Base-by-base conservation (phyloP, 2,797 vertebrate genomes). In the Argya squamiceps region DNA sequence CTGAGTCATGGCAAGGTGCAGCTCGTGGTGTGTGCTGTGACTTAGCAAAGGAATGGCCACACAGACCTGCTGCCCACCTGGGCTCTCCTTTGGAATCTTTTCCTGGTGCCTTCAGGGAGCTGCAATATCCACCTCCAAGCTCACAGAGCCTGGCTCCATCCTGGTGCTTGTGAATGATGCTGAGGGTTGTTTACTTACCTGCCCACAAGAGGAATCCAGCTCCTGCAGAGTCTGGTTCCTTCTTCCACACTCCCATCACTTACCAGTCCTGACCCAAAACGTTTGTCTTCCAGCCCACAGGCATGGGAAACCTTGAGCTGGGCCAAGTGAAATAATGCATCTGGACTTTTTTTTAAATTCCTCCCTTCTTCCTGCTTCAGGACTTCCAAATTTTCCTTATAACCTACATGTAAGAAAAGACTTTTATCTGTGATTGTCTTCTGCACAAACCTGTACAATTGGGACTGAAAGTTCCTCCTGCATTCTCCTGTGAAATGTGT, bases 31-130 rank as follows among this genome's bases (percentile, higher is more conserved):
- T 7, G 50, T 74, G 69, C 73, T 90, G 23, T 56, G 12, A 18
- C 29, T 56, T 21, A 37, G 53, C 52, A 23, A 12, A 39, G 88
- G 65, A 52, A 32, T 30, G 8, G 59, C 26, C 29, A 5, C 36
- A 4, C 69, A 67, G 53, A 39, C 47, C 77, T 84, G 36, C 59
- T 90, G 65, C 53, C 69, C 29, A 1, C 34, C 7, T 7, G 46
- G 64, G 41, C 73, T 65, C 34, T 89, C 30, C 85, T 86, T 39
- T 62, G 73, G 64, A 52, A 36, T 9, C 27, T 22, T 27, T 32
- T n/a, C 23, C 36, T 10, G 17, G 84, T 96, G 92, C 93, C 69
- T 96, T 95, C 73, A 76, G 88, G 3, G 39, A 65, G n/a, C 56
- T 70, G 37, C 26, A 68, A 4, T 76, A 34, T 32, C 44, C 89